Base-by-base conservation (phyloP, 2,888 invertebrate genomes). In the Hyposoter didymator region DNA sequence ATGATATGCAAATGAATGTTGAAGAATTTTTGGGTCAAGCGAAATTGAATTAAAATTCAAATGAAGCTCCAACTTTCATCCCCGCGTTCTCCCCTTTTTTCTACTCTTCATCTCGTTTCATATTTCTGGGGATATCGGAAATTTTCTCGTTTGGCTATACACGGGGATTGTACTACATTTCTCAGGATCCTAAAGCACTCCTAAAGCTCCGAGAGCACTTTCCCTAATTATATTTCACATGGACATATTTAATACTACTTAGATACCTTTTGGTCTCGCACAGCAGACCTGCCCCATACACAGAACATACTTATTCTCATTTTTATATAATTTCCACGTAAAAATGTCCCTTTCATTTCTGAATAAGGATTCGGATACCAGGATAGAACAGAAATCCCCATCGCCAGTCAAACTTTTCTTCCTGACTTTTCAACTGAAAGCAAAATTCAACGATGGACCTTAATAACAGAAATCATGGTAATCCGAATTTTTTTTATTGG, bases 1-100 rank as follows among this genome's bases (percentile, higher is more conserved):
- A 47, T 70, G 64, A 69, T 82, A 55, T 59, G 69, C 82, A 69
- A 85, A 85, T 85, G 75, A 82, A 82, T 82, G 75, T 78, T 75
- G 69, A 66, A 82, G 78, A 82, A 75, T 85, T 85, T 85, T 85
- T 82, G 78, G 78, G 82, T 85, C 85, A 85, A 78, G 52, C 72
- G 74, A 55, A 70, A 85, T 85, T 78, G 82, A 82, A 85, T 85
- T 85, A 69, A 82, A 84, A 84, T 84, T 84, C 74, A 84, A 84
- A 82, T 82, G 82, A 84, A 79, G 82, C 70, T 67, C 69, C 10
- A 17, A 39, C 45, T 72, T 49, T 72, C 69, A 45, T 45, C 17
- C 45, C 45, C 22, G 17, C 22, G 39, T 22, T 49, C 22, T 19
- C 43, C 43, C 45, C 43, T 35, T 49, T 43, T 17, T 49, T 17